A percentile compares a stretch with the other conserved stretches of the same genome.
Conservation (phyloP, 2,888 invertebrate species). For the Ormyrus thymus region DNA sequence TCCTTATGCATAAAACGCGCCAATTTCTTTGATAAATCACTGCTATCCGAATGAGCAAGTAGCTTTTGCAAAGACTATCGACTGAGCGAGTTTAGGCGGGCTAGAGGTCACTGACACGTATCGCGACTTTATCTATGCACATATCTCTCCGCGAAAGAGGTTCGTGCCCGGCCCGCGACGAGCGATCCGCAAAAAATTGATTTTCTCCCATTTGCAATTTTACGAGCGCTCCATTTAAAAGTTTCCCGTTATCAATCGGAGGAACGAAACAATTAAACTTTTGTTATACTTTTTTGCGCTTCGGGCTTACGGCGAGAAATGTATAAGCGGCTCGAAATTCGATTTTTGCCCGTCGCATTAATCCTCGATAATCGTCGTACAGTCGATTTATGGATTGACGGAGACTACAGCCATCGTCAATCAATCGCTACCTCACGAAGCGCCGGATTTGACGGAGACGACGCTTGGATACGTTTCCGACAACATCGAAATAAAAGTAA, state of each 20-base stretch:
- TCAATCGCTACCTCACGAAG: conserved; percentile 76
- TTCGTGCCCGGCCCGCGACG: conserved; percentile 46
- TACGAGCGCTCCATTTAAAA: conserved; percentile 1
- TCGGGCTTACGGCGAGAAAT: not conserved
- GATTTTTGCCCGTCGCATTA: not conserved
- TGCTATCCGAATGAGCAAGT: not conserved
- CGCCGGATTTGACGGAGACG: conserved; percentile 72
- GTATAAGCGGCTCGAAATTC: not conserved
- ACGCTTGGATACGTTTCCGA: conserved; percentile 78
- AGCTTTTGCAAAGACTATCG: conserved; percentile 24
- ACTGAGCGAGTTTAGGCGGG: conserved; percentile 30
- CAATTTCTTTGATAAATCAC: too few relatives aligned
- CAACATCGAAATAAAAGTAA: conserved; percentile 79
- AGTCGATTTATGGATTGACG: conserved; percentile 80
- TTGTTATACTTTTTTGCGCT: too few relatives aligned
- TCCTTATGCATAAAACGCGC: too few relatives aligned
- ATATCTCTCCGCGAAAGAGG: conserved; percentile 60
- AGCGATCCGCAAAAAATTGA: conserved; percentile 25
- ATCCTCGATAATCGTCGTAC: conserved; percentile 31
- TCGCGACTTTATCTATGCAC: conserved; percentile 65
- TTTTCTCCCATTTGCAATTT: conserved; percentile 11
- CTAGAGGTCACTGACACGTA: conserved; percentile 49
- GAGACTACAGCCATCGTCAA: conserved; percentile 78
- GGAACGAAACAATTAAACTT: not conserved
- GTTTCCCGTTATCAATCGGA: not conserved